Base-by-base conservation (phyloP, 2,888 invertebrate species). In the Hipparchia semele region DNA sequence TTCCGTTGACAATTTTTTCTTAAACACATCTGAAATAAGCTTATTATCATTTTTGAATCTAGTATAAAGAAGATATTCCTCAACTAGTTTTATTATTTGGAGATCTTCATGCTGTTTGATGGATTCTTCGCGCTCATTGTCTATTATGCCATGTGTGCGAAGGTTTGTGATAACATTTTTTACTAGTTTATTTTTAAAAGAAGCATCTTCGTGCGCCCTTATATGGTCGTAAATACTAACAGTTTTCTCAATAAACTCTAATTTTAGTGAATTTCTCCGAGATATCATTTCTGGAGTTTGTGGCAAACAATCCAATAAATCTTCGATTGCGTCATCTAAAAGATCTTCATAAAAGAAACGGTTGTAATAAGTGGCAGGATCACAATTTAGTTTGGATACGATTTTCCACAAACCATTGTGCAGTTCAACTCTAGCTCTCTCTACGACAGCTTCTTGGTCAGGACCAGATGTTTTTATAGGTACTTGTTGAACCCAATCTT, bases 271-370 rank as follows among this genome's bases (percentile, higher is more conserved):
- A 64, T 82, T 79, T 73, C 84, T 87, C 58, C 79, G 81, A 0
- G 76, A 70, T 6, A 72, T 71, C 7, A 92, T 76, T 65, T 87
- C 87, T 45, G 77, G 62, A 6, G 85, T 81, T 75, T 87, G 82
- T 0, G 91, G 89, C 65, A 92, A 78, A 46, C 76, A 75, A 68
- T 80, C 76, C 4, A 92, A 72, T 60, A 93, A 77, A 10, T 82
- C 81, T 76, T 90, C 91, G 12, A 92, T 79, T 74, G 90, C 90
- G 58, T 89, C 84, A 62, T 88, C 89, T 45, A 93, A 80, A 3
- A 84, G 75, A 72, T 90, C 88, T 80, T 89, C 85, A 67, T 83
- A 89, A 70, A 85, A 82, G 76, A 87, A 86, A 5, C 80, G 79
- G 72, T 91, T 86, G 7, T 77, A 59, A 70, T 84, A 80, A 53